Evolutionary conservation across 2,797 vertebrate genomes (phyloP).

Genomic region (Threskiornis aethiopicus): DNA sequence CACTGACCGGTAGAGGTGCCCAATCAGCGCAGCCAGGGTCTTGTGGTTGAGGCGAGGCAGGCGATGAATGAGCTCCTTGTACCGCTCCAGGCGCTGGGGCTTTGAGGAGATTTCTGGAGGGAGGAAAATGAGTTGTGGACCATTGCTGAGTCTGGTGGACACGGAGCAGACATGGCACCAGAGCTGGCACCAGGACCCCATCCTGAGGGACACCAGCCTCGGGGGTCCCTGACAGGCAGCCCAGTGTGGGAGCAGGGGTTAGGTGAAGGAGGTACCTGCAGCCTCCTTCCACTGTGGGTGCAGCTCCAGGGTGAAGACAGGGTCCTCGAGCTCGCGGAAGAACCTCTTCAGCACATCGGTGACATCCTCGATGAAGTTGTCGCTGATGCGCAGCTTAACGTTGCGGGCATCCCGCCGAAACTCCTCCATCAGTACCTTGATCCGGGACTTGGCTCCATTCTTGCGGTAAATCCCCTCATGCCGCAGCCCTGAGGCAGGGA

Average conservation of each 20-base stretch:
- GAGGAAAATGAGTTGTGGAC: not conserved
- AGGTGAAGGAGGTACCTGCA: constrained; percentile 78
- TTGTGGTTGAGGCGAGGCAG: constrained; percentile 90
- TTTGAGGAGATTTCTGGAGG: constrained; percentile 81
- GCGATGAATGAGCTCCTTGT: constrained; percentile 90
- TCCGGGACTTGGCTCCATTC: constrained; percentile 92
- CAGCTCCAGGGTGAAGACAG: constrained; percentile 88
- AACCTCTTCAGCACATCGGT: constrained; percentile 96
- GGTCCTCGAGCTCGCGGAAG: constrained; percentile 94
- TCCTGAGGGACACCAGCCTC: fast-evolving
- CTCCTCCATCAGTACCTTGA: constrained; percentile 93
- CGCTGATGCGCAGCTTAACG: constrained; percentile 91
- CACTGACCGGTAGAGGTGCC: constrained; percentile 91
- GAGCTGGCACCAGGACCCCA: not conserved
- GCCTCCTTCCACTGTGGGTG: constrained; percentile 91
- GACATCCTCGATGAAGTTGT: constrained; percentile 97
- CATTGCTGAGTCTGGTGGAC: not conserved
- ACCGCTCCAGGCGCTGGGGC: constrained; percentile 85
- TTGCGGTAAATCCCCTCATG: constrained; percentile 97
- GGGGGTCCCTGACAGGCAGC: not conserved
- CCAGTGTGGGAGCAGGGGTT: fast-evolving
- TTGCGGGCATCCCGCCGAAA: constrained; percentile 93
- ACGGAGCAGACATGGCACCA: not conserved
- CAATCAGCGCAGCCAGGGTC: constrained; percentile 89
- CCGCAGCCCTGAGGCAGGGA: constrained; percentile 80